Evolutionary conservation across 2,888 invertebrate genomes (phyloP), one percentile per base, ranked within the genome.

Genomic region (Trileptium ribeirensis): DNA sequence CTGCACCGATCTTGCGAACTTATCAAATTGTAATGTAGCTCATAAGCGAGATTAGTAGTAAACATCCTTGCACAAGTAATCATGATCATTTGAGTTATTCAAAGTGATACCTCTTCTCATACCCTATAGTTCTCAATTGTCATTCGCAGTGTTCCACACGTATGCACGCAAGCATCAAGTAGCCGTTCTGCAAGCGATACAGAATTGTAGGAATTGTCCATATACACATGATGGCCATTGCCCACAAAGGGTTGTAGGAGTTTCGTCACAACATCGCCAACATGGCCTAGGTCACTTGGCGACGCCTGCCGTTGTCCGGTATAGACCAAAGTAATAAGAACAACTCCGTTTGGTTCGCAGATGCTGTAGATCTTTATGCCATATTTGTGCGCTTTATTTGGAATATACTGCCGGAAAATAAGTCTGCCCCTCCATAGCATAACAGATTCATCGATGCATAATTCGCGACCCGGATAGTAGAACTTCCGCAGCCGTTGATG

Each of bases 381-480:
- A 36, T 70, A 70, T 70, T 70, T 70, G 70, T 70, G 70, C 15
- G 33, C 33, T n/a, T 70, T 70, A 70, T 36, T 70, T 31, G 70
- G 70, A 29, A 70, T 70, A n/a, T 70, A 70, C 36, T 70, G 70
- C 8, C 70, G 70, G 36, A 70, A 70, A 70, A 70, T 70, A 8
- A 70, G 70, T 8, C 70, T 8, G 31, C 70, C 70, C 29, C 36
- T 70, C 70, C 70, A 70, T 36, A 70, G 70, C 70, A 70, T 31
- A 31, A 70, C 15, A 15, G 70, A 70, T n/a, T 70, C 70, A 29
- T 70, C 70, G 31, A 70, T 70, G 15, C 33, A 70, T 36, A 70
- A 70, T 19, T 70, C 36, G 29, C 70, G 70, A 36, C 70, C 36
- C 33, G 70, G 70, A 36, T 70, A 70, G 29, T 19, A 70, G 8